A percentile compares a stretch with the other conserved stretches of the same genome.
Evolutionary conservation across 2,113 vertebrate species (phyloP).

Genomic region (Prietella phreatophila): DNA sequence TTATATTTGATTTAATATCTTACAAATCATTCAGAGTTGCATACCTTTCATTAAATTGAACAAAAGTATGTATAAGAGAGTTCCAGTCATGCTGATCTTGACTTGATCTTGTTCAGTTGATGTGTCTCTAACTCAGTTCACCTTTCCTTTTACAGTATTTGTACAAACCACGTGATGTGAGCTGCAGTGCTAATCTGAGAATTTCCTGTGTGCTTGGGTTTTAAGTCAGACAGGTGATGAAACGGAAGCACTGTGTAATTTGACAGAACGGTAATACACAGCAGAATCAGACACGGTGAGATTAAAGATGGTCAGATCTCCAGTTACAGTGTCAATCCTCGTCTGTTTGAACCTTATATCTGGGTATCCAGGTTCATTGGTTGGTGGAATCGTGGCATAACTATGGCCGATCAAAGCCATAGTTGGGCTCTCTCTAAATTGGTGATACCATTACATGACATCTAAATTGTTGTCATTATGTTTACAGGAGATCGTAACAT

Average conservation of each 20-base stretch:
- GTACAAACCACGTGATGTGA: neutral
- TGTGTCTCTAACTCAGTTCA: neutral
- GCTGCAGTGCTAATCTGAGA: neutral
- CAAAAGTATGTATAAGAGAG: neutral
- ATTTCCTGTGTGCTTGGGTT: conserved; percentile 42
- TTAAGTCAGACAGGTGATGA: conserved; percentile 30
- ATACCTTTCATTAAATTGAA: neutral
- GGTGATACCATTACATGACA: conserved; percentile 51
- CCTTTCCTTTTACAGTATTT: neutral
- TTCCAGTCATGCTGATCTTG: conserved; percentile 24
- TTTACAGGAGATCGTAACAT: conserved; percentile 35
- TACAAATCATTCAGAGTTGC: neutral
- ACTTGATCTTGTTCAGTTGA: neutral
- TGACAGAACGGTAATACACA: conserved; percentile 68
- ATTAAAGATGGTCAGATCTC: conserved; percentile 52
- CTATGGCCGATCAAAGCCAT: conserved; percentile 42
- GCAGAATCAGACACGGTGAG: conserved; percentile 54
- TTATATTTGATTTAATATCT: neutral
- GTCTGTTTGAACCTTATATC: conserved; percentile 12
- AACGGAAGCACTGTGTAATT: conserved; percentile 44
- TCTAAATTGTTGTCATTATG: conserved; percentile 36
- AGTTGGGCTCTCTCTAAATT: neutral
- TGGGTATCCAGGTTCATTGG: conserved; percentile 1
- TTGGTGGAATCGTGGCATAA: conserved; percentile 4
- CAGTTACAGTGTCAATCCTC: conserved; percentile 3